A percentile compares a stretch with the other conserved stretches of the same genome.
Conservation (phyloP, 2,888 invertebrate genomes). For the Encarsia formosa region DNA sequence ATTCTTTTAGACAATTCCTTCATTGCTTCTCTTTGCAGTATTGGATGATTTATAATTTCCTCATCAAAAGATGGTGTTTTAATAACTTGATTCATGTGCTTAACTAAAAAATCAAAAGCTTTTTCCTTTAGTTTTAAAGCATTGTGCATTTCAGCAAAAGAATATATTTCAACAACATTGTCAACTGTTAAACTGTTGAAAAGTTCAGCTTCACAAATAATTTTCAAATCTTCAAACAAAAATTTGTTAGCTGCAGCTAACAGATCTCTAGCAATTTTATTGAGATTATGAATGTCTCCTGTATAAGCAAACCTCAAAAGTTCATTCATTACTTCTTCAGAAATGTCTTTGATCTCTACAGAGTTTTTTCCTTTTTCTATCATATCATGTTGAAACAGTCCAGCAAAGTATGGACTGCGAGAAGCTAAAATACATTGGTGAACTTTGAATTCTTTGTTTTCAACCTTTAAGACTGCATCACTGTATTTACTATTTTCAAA, state of each 20-base stretch:
- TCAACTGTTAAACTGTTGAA: background rate
- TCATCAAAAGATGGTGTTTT: background rate
- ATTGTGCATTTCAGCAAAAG: background rate
- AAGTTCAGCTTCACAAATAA: background rate
- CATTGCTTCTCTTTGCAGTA: too few species aligned
- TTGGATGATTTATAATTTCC: too few species aligned
- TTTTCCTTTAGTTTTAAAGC: background rate
- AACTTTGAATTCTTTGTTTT: background rate
- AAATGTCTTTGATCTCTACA: background rate
- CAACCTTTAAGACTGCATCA: background rate
- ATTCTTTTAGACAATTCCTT: too few species aligned
- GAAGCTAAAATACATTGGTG: background rate
- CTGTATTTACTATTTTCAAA: background rate
- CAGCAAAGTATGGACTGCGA: background rate
- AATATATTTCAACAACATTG: background rate
- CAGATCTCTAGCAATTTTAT: background rate
- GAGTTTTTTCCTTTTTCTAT: background rate
- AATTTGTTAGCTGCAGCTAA: background rate
- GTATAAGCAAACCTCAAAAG: background rate
- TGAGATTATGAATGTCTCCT: background rate
- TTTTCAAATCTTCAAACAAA: background rate
- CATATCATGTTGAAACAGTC: background rate
- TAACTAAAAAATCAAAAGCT: background rate
- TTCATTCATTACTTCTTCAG: background rate
- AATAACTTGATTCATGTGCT: background rate